Evolutionary conservation across 2,888 invertebrate species (phyloP).

Genomic region (Rotaria socialis): DNA sequence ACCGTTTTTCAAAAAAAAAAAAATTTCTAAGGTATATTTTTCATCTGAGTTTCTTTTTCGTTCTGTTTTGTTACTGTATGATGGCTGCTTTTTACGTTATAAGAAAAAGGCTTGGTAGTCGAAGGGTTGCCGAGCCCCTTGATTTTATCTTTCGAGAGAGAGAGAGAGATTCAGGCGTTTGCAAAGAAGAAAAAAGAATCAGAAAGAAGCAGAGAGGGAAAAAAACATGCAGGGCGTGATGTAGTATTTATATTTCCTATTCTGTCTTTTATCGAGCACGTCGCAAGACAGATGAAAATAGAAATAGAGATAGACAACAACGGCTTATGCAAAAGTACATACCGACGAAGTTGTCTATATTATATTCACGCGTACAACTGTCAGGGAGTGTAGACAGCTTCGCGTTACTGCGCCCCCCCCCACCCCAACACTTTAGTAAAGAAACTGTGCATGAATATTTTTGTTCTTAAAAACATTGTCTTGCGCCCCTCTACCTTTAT

Average conservation of each 20-base stretch:
- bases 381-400: no score
- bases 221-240: not conserved
- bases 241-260: not conserved
- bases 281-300: no score
- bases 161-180: not conserved
- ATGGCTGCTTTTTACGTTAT: not conserved
- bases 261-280: not conserved
- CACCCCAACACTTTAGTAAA: no score
- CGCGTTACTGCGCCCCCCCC: no score
- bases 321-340: no score
- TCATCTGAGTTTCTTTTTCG: not conserved
- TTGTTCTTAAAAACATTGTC: no score
- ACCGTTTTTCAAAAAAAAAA: not conserved
- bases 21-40: not conserved
- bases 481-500: no score
- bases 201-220: not conserved
- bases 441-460: no score
- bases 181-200: not conserved
- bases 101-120: not conserved
- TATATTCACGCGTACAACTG: no score
- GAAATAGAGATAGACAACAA: no score
- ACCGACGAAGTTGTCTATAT: no score
- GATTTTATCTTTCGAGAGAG: not conserved
- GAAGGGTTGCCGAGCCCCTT: not conserved
- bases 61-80: not conserved